Conservation (phyloP, 2,113 vertebrate genomes). For the Bujurquina vittata region DNA sequence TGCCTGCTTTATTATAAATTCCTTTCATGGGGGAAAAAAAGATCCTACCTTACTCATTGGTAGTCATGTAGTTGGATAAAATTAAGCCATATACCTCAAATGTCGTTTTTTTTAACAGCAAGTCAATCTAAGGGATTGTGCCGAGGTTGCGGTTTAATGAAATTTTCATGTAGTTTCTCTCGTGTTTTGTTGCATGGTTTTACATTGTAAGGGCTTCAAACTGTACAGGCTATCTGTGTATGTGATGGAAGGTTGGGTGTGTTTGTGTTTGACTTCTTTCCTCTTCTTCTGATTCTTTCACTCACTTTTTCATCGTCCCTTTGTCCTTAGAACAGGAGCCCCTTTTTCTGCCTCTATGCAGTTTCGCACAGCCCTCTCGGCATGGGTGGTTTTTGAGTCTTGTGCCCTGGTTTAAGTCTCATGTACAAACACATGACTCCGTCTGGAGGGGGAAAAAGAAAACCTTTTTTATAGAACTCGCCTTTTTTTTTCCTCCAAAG, state of each 20-base stretch:
- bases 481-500: slow-evolving; percentile 13
- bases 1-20: neutral
- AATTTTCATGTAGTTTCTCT: slow-evolving; percentile 54
- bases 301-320: neutral
- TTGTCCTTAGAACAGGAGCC: slow-evolving; percentile 24
- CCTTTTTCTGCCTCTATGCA: slow-evolving; percentile 39
- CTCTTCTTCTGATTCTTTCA: neutral
- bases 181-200: slow-evolving; percentile 59
- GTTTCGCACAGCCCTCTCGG: slow-evolving; percentile 19
- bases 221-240: slow-evolving; percentile 32
- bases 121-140: slow-evolving; percentile 42
- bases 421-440: slow-evolving; percentile 53
- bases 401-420: slow-evolving; percentile 49
- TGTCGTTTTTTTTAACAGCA: slow-evolving; percentile 58
- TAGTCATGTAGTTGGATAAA: slow-evolving; percentile 35
- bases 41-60: slow-evolving; percentile 1
- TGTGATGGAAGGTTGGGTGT: slow-evolving; percentile 10
- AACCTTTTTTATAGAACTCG: slow-evolving; percentile 47
- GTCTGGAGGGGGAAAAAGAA: slow-evolving; percentile 34
- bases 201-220: slow-evolving; percentile 66
- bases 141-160: slow-evolving; percentile 39
- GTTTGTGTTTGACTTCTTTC: neutral
- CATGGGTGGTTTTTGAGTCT: slow-evolving; percentile 35
- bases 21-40: neutral
- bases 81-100: slow-evolving; percentile 77